Percentiles rank a stretch among this genome's conserved stretches.
Evolutionary conservation across 1,140 invertebrate genomes (phyloP).

Genomic region (Ericerus pela): DNA sequence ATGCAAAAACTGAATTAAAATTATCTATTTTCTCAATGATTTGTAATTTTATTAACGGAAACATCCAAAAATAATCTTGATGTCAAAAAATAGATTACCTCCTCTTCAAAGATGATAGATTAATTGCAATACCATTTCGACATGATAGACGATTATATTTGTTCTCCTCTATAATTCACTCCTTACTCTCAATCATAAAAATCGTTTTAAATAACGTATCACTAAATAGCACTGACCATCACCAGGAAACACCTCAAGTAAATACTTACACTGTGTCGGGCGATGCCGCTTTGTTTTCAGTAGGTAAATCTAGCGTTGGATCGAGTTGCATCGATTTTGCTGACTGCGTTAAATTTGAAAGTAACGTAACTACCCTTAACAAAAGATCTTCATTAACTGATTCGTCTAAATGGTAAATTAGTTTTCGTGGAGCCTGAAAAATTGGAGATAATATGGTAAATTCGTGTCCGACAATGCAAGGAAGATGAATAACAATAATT

Average conservation of each 20-base stretch:
- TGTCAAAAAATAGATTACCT: not conserved
- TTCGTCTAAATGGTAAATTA: slow-evolving; percentile 35
- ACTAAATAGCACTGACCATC: not conserved
- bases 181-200: not conserved
- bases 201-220: not conserved
- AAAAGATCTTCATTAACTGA: slow-evolving; percentile 35
- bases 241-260: not conserved
- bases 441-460: not conserved
- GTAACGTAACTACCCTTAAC: slow-evolving; percentile 37
- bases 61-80: too few species aligned
- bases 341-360: slow-evolving; percentile 37
- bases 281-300: slow-evolving; percentile 40
- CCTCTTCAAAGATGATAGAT: not conserved
- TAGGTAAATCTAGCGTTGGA: slow-evolving; percentile 35
- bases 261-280: slow-evolving; percentile 39
- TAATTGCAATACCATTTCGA: not conserved
- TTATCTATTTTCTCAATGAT: too few species aligned
- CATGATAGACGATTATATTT: not conserved
- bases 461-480: not conserved
- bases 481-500: not conserved
- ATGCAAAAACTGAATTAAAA: too few species aligned
- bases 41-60: too few species aligned
- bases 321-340: slow-evolving; percentile 33
- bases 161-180: not conserved
- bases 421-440: slow-evolving; percentile 36